A percentile compares a stretch with the other conserved stretches of the same genome.
phyloP scores from a whole-genome alignment of 2,113 vertebrate species.

The Melospiza georgiana region DNA sequence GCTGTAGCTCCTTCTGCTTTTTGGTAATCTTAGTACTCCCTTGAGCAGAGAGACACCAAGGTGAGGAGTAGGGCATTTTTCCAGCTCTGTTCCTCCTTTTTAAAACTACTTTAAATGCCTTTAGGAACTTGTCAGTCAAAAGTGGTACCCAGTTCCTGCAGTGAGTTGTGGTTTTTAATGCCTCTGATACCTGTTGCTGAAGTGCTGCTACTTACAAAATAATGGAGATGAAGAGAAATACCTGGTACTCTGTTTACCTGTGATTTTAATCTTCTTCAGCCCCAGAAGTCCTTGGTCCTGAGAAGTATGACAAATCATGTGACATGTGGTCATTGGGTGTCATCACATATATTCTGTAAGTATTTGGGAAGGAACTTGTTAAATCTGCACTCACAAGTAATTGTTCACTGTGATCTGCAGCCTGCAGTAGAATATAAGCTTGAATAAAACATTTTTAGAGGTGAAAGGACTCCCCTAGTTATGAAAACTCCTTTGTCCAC shows the following conservation, averaged over 20 bases:
- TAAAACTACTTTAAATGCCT: not conserved
- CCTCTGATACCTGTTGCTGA: not conserved
- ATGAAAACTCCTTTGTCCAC: not conserved
- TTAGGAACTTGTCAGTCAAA: not conserved
- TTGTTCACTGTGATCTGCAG: not conserved
- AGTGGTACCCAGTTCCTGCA: not conserved
- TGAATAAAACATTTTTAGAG: not conserved
- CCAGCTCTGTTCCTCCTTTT: not conserved
- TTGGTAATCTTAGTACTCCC: not conserved
- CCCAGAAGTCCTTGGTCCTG: slow-evolving; percentile 96
- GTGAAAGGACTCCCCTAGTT: not conserved
- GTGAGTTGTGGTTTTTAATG: not conserved
- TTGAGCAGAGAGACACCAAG: slow-evolving; percentile 23
- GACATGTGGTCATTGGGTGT: slow-evolving; percentile 99
- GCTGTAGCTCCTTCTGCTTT: slow-evolving; percentile 37
- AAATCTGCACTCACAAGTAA: not conserved
- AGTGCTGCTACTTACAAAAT: not conserved
- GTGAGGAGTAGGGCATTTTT: slow-evolving; percentile 13
- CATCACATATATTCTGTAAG: slow-evolving; percentile 99
- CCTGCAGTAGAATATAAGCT: not conserved
- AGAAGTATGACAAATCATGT: slow-evolving; percentile 98
- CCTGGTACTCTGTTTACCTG: not conserved
- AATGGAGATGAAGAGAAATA: not conserved
- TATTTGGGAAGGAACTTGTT: slow-evolving; percentile 40
- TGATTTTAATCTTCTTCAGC: slow-evolving; percentile 74